Evolutionary conservation across 2,888 invertebrate genomes (phyloP), one percentile per base, ranked within the genome.

Genomic region (Venusia cambrica): DNA sequence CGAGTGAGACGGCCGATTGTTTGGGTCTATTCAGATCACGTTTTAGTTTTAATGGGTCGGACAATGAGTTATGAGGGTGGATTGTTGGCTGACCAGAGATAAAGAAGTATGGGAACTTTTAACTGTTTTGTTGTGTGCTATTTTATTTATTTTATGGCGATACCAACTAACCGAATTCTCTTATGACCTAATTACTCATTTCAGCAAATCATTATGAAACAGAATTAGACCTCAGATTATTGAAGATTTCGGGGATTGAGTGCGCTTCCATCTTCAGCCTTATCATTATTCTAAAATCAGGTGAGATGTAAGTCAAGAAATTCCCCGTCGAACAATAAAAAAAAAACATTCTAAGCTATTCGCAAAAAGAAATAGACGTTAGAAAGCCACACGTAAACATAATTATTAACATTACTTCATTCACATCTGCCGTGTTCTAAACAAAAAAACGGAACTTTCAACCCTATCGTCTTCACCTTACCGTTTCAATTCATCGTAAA

Each of bases 11-110:
- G 56, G 32, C 45, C 54, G 61, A 63, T 58, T 65, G 67, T 71
- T 68, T 68, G 65, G 66, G 56, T 46, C 59, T 54, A 64, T 69
- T 66, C 47, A 47, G 57, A 51, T 57, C 70, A 67, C 62, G 66
- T 68, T 60, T 70, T 63, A 62, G 61, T 66, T 62, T 72, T 71
- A 72, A 75, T 74, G 65, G 64, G 56, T 62, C 57, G 71, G 66
- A 69, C 67, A 61, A 50, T 47, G 49, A 51, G 48, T 53, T 51
- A 75, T 73, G 68, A 49, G 76, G 77, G 77, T 48, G 47, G 59
- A 71, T 71, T 75, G 73, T 75, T 60, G 41, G 59, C 52, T 73
- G 73, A 64, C 72, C 73, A 53, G 28, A 47, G 50, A 59, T 55
- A 57, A 62, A 58, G n/a, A 58, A 47, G 54, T 59, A 60, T 61